Evolutionary conservation across 2,797 vertebrate genomes (phyloP).

Genomic region (Mus minutoides): DNA sequence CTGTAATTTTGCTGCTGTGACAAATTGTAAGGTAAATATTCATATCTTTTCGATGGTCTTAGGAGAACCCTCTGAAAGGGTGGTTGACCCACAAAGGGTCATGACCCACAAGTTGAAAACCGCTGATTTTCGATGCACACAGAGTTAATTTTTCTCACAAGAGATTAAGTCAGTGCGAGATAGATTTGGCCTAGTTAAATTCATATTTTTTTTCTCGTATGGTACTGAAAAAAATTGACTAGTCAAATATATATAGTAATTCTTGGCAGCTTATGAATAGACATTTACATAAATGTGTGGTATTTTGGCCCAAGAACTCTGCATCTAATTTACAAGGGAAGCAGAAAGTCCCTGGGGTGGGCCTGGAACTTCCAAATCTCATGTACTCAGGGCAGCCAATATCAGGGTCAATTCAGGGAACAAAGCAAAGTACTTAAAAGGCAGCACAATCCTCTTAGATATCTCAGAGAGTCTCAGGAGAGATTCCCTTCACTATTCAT

Average conservation of each 20-base stretch:
- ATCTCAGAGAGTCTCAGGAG: background rate
- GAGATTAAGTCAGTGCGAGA: background rate
- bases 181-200: background rate
- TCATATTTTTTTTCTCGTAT: background rate
- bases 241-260: conserved; percentile 13
- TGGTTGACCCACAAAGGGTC: too few relatives aligned
- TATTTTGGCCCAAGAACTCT: background rate
- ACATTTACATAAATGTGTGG: background rate
- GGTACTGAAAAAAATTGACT: background rate
- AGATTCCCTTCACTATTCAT: background rate
- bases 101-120: background rate
- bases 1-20: background rate
- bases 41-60: background rate
- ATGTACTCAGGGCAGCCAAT: background rate
- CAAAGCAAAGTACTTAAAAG: background rate
- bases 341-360: background rate
- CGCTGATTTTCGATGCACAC: background rate
- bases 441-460: background rate
- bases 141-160: background rate
- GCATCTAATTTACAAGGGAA: conserved; percentile 1
- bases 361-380: background rate
- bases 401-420: background rate
- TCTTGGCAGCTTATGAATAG: conserved; percentile 34
- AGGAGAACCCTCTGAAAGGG: background rate
- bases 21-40: background rate